Base-by-base conservation (phyloP, 2,797 vertebrate genomes). In the Hippopotamyrus pictus region DNA sequence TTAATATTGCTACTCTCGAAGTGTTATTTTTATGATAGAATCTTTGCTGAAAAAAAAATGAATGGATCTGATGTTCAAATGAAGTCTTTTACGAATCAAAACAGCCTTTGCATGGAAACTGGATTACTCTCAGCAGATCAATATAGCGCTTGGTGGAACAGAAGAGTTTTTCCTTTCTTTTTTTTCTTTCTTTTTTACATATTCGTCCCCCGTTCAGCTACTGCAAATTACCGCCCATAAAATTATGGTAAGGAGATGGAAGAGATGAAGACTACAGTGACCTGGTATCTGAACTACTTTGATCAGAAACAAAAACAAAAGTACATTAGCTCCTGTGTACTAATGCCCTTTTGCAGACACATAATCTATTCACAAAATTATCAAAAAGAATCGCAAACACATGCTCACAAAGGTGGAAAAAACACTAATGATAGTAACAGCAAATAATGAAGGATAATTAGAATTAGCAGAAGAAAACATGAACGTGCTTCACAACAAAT, bases 301-400 rank as follows among this genome's bases (percentile, higher is more conserved):
- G 51, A 85, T 59, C 3, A 82, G 88, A 86, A 51, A 57, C 48
- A 87, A 37, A 54, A 79, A 88, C 51, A 79, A 69, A 89, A 88
- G 62, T 1, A 53, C 87, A 88, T 88, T 83, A 89, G 79, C 48
- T 44, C 83, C 44, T 17, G 14, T 79, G 37, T 79, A 44, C 37
- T 59, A 84, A 53, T 51, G 51, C 79, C 33, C 53, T 88, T 88
- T 82, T 91, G 87, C 86, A 89, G 91, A 87, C 65, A 83, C 62
- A 89, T 86, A 29, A 9, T 89, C 88, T 88, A 86, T 73, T 82
- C 83, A 65, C 25, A 69, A 19, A 46, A 88, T 86, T 86, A 86
- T 37, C 41, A 44, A 90, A 90, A 86, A 79, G 33, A 22, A n/a
- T 12, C 29, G n/a, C 88, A 88, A 46, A 41, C 50, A 86, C 46